These are phyloP conservation scores for Apoderus coryli DNA, from an alignment of 2,888 invertebrate genomes.

Conservation along the genomic window DNA sequence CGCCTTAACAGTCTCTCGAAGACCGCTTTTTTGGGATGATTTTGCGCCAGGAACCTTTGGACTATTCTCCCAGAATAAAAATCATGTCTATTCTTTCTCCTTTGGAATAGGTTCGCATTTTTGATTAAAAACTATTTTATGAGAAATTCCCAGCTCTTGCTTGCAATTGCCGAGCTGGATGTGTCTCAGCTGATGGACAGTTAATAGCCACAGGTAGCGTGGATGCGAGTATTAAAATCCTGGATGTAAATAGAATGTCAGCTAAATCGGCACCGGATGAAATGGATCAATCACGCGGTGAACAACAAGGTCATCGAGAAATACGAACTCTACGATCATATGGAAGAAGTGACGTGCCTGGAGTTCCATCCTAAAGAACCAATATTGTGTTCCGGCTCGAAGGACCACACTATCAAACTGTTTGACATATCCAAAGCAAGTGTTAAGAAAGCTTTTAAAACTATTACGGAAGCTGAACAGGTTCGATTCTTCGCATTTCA, in stretches of 20 bases:
- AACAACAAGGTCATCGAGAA: conserved; percentile 93
- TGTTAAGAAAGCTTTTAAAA: conserved; percentile 93
- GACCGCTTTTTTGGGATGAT: no score
- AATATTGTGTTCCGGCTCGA: conserved; percentile 86
- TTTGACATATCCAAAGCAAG: conserved; percentile 98
- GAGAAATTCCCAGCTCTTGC: no score
- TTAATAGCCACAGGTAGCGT: conserved; percentile 96
- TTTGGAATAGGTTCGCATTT: no score
- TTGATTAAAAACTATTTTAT: no score
- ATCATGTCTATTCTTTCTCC: no score
- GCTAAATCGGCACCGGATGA: conserved; percentile 93
- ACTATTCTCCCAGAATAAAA: no score
- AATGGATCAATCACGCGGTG: conserved; percentile 67
- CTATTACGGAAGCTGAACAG: conserved; percentile 90
- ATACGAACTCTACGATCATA: conserved; percentile 91
- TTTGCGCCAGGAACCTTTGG: conserved; percentile 94
- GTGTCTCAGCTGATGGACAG: conserved; percentile 90
- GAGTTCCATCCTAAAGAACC: conserved; percentile 96
- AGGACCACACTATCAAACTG: conserved; percentile 87
- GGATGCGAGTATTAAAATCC: conserved; percentile 96
- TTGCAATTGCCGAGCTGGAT: conserved; percentile 84
- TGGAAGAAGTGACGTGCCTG: conserved; percentile 91
- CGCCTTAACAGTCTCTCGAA: no score
- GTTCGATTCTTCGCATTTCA: conserved; percentile 87
- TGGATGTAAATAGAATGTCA: conserved; percentile 98